Evolutionary conservation across 2,113 vertebrate species (phyloP).

Genomic region (Cricetomys ansorgei): DNA sequence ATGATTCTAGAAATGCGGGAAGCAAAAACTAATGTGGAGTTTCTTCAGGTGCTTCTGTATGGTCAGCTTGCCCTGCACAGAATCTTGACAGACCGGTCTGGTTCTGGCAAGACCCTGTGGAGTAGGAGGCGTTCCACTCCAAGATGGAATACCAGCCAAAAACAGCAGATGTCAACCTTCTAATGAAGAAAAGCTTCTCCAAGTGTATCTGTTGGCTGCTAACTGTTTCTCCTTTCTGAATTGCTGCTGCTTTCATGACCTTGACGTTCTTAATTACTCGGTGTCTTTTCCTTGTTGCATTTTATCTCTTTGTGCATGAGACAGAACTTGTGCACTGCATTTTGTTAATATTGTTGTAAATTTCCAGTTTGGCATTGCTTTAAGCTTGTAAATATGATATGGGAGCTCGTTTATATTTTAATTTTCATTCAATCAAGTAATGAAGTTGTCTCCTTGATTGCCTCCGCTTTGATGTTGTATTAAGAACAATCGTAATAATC

Average conservation of each 20-base stretch:
- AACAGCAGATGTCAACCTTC: neutral
- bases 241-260: neutral
- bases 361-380: neutral
- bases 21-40: neutral
- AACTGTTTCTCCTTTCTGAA: neutral
- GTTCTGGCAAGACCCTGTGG: neutral
- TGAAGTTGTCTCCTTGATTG: neutral
- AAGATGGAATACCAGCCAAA: neutral
- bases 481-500: neutral
- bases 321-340: neutral
- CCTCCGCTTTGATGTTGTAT: neutral
- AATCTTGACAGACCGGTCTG: neutral
- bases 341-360: slow-evolving; percentile 32
- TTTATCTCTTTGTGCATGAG: neutral
- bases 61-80: neutral
- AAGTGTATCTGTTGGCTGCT: neutral
- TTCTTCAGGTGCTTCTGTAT: neutral
- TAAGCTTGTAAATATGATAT: slow-evolving; percentile 6
- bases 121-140: neutral
- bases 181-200: neutral
- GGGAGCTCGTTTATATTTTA: neutral
- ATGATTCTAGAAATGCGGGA: neutral
- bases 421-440: neutral
- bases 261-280: neutral
- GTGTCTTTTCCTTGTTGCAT: neutral